These are phyloP conservation scores for Psilopogon haemacephalus DNA, from an alignment of 2,113 vertebrate genomes.

Conservation along the genomic window DNA sequence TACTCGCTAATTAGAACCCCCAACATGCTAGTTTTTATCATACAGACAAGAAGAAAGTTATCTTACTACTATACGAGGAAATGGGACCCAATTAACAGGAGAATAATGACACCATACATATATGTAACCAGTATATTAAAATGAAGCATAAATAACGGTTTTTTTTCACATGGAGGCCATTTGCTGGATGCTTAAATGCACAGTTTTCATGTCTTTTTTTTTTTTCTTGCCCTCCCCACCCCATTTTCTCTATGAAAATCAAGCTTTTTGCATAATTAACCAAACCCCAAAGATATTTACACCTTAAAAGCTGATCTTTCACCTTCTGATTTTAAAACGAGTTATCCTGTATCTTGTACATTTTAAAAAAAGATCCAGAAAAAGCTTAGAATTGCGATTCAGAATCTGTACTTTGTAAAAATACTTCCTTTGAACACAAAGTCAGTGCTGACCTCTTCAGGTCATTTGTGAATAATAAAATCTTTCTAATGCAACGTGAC, in stretches of 20 bases:
- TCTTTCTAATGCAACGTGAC: conserved; percentile 33
- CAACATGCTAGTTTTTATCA: conserved; percentile 25
- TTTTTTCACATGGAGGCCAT: not conserved
- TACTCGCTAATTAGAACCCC: not conserved
- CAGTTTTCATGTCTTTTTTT: not conserved
- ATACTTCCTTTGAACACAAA: conserved; percentile 62
- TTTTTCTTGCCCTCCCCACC: not conserved
- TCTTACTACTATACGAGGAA: not conserved
- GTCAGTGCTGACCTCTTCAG: conserved; percentile 71
- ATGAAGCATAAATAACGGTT: not conserved
- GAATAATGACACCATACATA: not conserved
- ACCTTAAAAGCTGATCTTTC: conserved; percentile 28
- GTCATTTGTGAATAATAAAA: conserved; percentile 67
- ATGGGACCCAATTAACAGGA: not conserved
- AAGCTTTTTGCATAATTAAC: conserved; percentile 2
- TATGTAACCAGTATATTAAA: not conserved
- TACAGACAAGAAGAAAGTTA: conserved; percentile 27
- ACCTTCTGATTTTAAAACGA: conserved; percentile 44
- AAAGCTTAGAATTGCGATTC: conserved; percentile 59
- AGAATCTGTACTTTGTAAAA: conserved; percentile 63
- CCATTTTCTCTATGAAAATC: conserved; percentile 40
- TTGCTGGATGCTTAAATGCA: not conserved
- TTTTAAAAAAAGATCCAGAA: conserved; percentile 50
- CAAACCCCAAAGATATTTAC: not conserved
- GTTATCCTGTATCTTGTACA: not conserved